A percentile compares a stretch with the other conserved stretches of the same genome.
These are phyloP conservation scores for Octomys mimax DNA, from an alignment of 2,797 vertebrate species.

Conservation along the genomic window DNA sequence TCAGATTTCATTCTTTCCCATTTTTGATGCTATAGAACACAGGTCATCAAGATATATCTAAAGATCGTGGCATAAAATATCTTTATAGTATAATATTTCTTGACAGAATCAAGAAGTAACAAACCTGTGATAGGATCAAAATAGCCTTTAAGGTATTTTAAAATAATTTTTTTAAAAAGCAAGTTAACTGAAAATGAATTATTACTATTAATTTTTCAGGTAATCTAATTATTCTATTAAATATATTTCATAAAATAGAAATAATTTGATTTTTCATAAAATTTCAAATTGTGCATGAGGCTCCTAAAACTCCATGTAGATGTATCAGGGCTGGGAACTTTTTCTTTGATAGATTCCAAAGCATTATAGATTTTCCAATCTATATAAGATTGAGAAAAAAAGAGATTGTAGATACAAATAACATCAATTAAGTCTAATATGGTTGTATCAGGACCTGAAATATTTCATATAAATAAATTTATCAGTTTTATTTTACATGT, in stretches of 20 bases:
- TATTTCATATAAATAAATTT: constrained; percentile 20
- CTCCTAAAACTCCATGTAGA: background rate
- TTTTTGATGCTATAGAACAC: constrained; percentile 59
- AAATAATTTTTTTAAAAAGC: background rate
- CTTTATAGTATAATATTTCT: constrained; percentile 17
- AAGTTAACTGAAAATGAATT: background rate
- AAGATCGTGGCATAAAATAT: background rate
- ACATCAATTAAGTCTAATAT: background rate
- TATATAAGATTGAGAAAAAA: background rate
- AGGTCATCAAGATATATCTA: constrained; percentile 45
- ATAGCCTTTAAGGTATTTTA: constrained; percentile 3
- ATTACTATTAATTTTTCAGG: background rate
- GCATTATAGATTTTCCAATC: no score
- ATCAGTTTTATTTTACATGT: background rate
- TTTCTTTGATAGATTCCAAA: background rate
- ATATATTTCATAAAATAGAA: constrained; percentile 10
- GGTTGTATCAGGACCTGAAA: background rate
- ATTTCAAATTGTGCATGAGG: background rate
- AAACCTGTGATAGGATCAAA: fast-evolving
- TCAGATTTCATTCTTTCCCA: constrained; percentile 42
- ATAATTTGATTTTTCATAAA: background rate
- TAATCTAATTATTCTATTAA: constrained; percentile 19
- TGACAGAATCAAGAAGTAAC: constrained; percentile 2
- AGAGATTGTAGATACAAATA: background rate
- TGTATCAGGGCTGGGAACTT: background rate